Conservation (phyloP, 2,888 invertebrate species). For the Habrosyne pyritoides region DNA sequence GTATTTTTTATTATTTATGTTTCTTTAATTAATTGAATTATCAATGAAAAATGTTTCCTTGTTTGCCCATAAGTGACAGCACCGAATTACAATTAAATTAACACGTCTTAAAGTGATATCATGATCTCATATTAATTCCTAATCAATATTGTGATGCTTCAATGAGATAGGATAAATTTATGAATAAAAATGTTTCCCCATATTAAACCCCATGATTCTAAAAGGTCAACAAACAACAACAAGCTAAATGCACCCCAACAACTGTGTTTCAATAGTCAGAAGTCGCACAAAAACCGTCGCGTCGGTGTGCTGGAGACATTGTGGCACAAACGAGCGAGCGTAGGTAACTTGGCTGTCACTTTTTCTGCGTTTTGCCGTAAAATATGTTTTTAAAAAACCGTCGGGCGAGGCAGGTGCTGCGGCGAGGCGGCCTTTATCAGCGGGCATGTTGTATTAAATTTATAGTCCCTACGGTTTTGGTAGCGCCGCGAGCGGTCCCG, state of each 20-base stretch:
- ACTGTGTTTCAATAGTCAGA: neutral
- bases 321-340: neutral
- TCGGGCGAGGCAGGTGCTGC: slow-evolving; percentile 61
- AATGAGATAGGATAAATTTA: no score
- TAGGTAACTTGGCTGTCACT: slow-evolving; percentile 42
- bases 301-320: slow-evolving; percentile 5
- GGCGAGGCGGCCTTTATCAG: slow-evolving; percentile 61
- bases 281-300: neutral
- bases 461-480: slow-evolving; percentile 64
- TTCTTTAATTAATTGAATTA: neutral
- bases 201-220: neutral
- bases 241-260: neutral
- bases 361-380: slow-evolving; percentile 68
- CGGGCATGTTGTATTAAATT: slow-evolving; percentile 62
- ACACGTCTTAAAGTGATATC: no score
- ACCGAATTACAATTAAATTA: no score
- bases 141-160: no score
- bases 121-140: no score
- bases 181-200: no score
- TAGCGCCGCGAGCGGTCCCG: slow-evolving; percentile 68
- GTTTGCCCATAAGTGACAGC: neutral
- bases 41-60: neutral
- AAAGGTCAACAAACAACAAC: neutral
- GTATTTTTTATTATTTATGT: neutral
- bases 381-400: slow-evolving; percentile 64